Evolutionary conservation across 2,113 vertebrate species (phyloP).

Genomic region (Pangasianodon gigas): DNA sequence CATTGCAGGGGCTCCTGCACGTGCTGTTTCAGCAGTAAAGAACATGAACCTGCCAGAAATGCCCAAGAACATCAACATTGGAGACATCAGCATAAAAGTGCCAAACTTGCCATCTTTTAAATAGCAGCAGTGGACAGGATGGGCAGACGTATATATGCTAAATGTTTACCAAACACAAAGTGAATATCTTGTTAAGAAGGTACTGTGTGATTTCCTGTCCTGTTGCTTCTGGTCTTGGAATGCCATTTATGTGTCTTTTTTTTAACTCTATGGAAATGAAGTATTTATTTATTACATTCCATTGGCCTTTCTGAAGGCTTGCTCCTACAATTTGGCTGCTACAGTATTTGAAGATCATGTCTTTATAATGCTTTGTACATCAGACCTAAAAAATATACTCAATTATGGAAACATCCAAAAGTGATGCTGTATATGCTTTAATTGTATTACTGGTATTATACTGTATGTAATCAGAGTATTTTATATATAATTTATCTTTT

Average conservation of each 20-base stretch:
- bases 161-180: constrained; percentile 87
- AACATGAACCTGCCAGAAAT: constrained; percentile 99
- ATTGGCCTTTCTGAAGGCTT: constrained; percentile 72
- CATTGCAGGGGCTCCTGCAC: constrained; percentile 97
- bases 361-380: constrained; percentile 71
- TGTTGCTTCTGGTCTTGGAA: constrained; percentile 60
- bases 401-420: constrained; percentile 55
- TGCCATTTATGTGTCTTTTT: constrained; percentile 77
- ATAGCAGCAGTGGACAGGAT: constrained; percentile 77
- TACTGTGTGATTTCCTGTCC: constrained; percentile 75
- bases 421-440: constrained; percentile 63
- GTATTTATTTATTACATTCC: constrained; percentile 86
- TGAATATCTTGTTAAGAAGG: constrained; percentile 76
- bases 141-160: constrained; percentile 73
- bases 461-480: constrained; percentile 64
- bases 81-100: constrained; percentile 99
- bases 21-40: constrained; percentile 99
- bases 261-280: constrained; percentile 68
- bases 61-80: constrained; percentile 99
- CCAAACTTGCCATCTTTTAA: constrained; percentile 99
- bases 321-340: constrained; percentile 75
- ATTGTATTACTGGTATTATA: constrained; percentile 62
- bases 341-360: constrained; percentile 77
- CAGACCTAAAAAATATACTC: constrained; percentile 63
- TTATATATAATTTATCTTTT: constrained; percentile 69